Conservation (phyloP, 92 coral and sea anemone genomes). For the Parazoanthus darwini region DNA sequence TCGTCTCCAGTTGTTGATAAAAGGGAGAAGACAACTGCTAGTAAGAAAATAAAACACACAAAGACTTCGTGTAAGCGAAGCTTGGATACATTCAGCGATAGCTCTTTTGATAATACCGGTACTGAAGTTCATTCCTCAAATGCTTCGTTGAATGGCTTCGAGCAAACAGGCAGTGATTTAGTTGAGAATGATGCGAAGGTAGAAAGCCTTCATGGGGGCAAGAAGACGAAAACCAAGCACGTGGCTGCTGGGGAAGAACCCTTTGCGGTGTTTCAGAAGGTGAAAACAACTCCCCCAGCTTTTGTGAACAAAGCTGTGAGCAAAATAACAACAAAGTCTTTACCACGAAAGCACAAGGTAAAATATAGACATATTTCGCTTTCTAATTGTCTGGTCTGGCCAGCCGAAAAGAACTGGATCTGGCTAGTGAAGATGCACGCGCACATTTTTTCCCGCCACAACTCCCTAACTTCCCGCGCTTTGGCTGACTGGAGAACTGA, state of each 20-base stretch:
- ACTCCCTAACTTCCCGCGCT: neutral
- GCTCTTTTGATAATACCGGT: neutral
- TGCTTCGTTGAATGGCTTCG: neutral
- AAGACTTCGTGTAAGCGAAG: neutral
- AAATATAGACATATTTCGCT: too few species aligned
- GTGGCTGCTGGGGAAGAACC: conserved; percentile 22
- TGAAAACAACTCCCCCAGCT: conserved; percentile 65
- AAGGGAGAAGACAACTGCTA: neutral
- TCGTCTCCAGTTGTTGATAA: neutral
- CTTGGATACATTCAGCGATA: neutral
- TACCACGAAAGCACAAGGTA: neutral
- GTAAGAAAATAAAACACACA: conserved; percentile 10
- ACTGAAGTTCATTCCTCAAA: neutral
- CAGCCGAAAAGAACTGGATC: too few species aligned
- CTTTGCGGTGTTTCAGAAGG: conserved; percentile 24
- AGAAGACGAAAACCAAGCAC: conserved; percentile 11
- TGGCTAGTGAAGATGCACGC: too few species aligned
- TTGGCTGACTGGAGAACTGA: too few species aligned
- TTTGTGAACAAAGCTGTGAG: conserved; percentile 59
- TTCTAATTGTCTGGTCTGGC: too few species aligned
- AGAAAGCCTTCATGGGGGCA: neutral
- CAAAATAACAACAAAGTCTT: conserved; percentile 53
- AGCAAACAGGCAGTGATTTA: conserved; percentile 43
- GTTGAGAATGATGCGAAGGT: neutral
- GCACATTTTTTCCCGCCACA: neutral